phyloP scores from a whole-genome alignment of 1,140 invertebrate species.

The Heliconius melpomene region DNA sequence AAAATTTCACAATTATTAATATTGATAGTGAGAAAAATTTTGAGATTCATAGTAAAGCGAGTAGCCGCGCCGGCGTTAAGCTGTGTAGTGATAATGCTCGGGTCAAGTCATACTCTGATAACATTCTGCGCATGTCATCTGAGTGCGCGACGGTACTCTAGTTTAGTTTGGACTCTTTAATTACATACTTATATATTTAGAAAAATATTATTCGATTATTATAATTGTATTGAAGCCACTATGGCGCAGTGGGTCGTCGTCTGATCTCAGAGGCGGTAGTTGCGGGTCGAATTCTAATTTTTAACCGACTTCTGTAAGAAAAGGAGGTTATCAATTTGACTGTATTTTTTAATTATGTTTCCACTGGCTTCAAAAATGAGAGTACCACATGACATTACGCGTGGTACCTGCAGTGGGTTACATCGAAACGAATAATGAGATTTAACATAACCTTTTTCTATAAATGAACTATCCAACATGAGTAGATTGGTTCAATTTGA shows the following conservation, averaged over 20 bases:
- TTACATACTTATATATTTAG: conserved; percentile 5
- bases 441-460: no score
- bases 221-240: neutral
- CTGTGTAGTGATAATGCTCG: conserved; percentile 43
- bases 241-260: neutral
- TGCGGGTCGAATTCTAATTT: no score
- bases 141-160: conserved; percentile 15
- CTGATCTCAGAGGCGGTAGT: neutral
- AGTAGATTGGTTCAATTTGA: no score
- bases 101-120: conserved; percentile 47
- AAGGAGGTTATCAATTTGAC: no score
- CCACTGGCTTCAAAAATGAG: no score
- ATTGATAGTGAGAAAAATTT: neutral
- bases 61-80: conserved; percentile 37
- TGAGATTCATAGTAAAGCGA: conserved; percentile 21
- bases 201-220: neutral
- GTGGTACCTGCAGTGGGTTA: no score
- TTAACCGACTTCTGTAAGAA: no score
- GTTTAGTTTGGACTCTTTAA: neutral
- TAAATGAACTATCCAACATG: no score
- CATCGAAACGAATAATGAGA: no score
- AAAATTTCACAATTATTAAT: conserved; percentile 11
- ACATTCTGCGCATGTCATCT: conserved; percentile 56
- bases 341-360: no score
- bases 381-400: no score